Base-by-base conservation (phyloP, 2,797 vertebrate genomes). In the Urophycis tenuis region DNA sequence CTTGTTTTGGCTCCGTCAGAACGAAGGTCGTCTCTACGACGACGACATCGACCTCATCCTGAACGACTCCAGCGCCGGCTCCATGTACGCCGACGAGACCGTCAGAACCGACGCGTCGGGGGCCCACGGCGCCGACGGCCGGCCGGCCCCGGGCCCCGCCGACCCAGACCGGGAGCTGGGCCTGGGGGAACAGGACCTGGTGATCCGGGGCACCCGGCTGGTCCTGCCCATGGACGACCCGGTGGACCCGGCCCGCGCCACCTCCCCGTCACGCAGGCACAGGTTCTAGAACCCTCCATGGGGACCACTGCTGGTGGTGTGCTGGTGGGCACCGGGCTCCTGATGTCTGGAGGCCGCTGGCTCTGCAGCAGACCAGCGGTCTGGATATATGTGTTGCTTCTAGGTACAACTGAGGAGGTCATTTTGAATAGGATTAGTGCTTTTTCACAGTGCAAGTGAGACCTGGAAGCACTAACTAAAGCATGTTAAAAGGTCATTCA, bases 31-130 rank as follows among this genome's bases (percentile, higher is more conserved):
- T 81, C 91, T 96, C 88, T 93, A 94, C 71, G 95, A 98, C 0
- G 95, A 97, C 0, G 96, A 98, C 87, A 95, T 95, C 0, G 96
- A 98, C 88, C 94, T 97, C 75, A 96, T 97, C 87, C 83, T 97
- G 85, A 97, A 96, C 0, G 96, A 98, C 0, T 94, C 94, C 5
- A 93, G 92, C 79, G 94, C 96, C 85, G 95, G 94, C 80, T 89
- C 96, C 88, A 95, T 96, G 2, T 98, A 96, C 0, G 95, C 95
- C 1, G 96, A 99, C 81, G 93, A 97, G 71, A 93, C 95, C 0
- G 91, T 96, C 85, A 96, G 93, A 88, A 93, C 95, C 0, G 96
- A 97, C 8, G 91, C 94, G 0, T 91, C 91, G 0, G 84, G 92
- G 0, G 89, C 93, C 85, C 93, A 0, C 78, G 87, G 22, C n/a